Evolutionary conservation across 92 coral and sea anemone genomes (phyloP).

Genomic region (Siderastrea radians): DNA sequence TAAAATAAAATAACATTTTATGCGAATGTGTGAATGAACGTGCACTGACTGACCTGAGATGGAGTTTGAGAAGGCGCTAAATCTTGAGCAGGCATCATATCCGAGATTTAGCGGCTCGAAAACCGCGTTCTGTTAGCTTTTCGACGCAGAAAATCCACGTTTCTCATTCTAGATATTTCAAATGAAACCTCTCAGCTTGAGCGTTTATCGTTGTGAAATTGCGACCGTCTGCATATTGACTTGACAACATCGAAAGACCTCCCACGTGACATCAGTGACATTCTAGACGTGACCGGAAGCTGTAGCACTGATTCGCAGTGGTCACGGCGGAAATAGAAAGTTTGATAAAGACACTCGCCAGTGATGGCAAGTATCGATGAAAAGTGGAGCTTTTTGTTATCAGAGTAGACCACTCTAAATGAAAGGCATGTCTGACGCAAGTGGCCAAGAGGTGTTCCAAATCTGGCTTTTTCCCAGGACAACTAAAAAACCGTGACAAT

Average conservation of each 20-base stretch:
- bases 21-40: not conserved
- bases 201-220: not conserved
- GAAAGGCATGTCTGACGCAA: too few relatives aligned
- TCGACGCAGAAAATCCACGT: not conserved
- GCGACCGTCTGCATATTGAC: constrained; percentile 33
- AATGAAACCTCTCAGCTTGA: not conserved
- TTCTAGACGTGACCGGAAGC: constrained; percentile 7
- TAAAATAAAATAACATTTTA: not conserved
- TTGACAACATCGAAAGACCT: constrained; percentile 4
- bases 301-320: not conserved
- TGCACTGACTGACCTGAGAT: constrained; percentile 25
- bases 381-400: not conserved
- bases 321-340: not conserved
- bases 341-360: not conserved
- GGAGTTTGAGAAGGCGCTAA: constrained; percentile 23
- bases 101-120: constrained; percentile 18
- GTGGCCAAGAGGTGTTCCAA: too few relatives aligned
- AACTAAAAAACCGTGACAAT: not conserved
- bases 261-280: constrained; percentile 34
- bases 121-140: constrained; percentile 1
- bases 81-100: constrained; percentile 54
- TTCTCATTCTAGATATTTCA: constrained; percentile 13
- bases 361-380: not conserved
- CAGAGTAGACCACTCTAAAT: not conserved
- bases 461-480: not conserved